These are phyloP conservation scores for Hipparchia sbordonii DNA, from an alignment of 2,888 invertebrate genomes.

Conservation along the genomic window DNA sequence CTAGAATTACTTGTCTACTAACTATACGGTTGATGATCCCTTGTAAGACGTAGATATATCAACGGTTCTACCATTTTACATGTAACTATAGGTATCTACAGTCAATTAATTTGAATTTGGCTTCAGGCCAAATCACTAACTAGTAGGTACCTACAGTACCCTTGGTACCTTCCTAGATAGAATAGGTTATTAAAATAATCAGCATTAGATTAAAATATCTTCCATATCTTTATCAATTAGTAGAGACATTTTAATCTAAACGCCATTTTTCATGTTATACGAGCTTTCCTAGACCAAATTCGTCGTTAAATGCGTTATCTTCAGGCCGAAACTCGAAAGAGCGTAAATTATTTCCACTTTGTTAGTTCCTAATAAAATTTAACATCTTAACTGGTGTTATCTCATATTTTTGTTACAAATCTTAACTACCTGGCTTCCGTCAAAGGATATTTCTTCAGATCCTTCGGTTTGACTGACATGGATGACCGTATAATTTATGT, in stretches of 20 bases:
- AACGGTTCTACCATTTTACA: too few species aligned
- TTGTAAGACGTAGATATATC: too few species aligned
- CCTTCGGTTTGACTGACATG: slow-evolving; percentile 74
- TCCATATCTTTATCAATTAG: slow-evolving; percentile 1
- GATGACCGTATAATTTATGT: slow-evolving; percentile 80
- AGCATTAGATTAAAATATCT: not conserved
- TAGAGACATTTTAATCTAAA: slow-evolving; percentile 33
- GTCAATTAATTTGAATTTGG: too few species aligned
- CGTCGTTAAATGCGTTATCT: slow-evolving; percentile 37
- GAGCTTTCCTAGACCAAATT: slow-evolving; percentile 25
- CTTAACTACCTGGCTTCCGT: slow-evolving; percentile 82
- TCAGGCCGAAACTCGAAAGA: slow-evolving; percentile 49
- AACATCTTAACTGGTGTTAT: slow-evolving; percentile 79
- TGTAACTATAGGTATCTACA: too few species aligned
- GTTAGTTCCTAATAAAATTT: slow-evolving; percentile 77
- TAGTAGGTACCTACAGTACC: too few species aligned
- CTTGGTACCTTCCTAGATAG: not conserved
- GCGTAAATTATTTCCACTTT: slow-evolving; percentile 76
- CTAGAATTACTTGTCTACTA: too few species aligned
- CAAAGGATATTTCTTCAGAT: slow-evolving; percentile 64
- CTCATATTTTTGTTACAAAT: slow-evolving; percentile 77
- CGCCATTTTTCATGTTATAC: slow-evolving; percentile 21
- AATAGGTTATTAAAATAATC: not conserved
- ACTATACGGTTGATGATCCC: too few species aligned
- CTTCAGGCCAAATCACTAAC: too few species aligned